Evolutionary conservation across 2,888 invertebrate genomes (phyloP), one percentile per base, ranked within the genome.

Genomic region (Agrochola lychnidis): DNA sequence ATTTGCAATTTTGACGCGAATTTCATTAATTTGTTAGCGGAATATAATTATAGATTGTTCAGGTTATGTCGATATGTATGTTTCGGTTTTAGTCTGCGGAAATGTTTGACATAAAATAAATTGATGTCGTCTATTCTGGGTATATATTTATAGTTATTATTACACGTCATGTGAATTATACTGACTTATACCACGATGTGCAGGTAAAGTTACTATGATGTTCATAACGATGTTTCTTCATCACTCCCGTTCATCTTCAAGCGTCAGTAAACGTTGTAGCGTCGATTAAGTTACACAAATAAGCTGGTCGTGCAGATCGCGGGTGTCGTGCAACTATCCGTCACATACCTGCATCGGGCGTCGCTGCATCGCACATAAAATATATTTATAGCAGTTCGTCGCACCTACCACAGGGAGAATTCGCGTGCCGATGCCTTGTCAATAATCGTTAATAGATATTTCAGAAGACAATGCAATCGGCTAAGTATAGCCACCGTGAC

Each of bases 381-480:
- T 95, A 96, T 96, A 96, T 96, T 96, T 93, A 96, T 96, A 96
- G 95, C 93, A 94, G 96, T 96, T 95, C 95, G 95, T 93, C 95
- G 96, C 96, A 96, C 95, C 95, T 96, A 95, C 94, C 93, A 94
- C 93, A 92, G 91, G 93, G 92, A 94, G 95, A 94, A 96, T 94
- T 95, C 93, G 96, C 96, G 93, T 96, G 95, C 96, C 96, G 95
- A 96, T 96, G 95, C 95, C 96, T 95, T 96, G 96, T 96, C 96
- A 96, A 96, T 96, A 96, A 96, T 96, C 95, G 94, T 95, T 96
- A 96, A 96, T 96, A 96, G 96, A 96, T 95, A 96, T 96, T 96
- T 96, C 94, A 96, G 96, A 96, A 96, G 96, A 96, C 96, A 96
- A 96, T 96, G 96, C 96, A 95, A 94, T 94, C 91, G 95, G 91